Percentiles rank a stretch among this genome's conserved stretches.
phyloP scores from a whole-genome alignment of 2,113 vertebrate genomes.

The Pristiophorus japonicus region DNA sequence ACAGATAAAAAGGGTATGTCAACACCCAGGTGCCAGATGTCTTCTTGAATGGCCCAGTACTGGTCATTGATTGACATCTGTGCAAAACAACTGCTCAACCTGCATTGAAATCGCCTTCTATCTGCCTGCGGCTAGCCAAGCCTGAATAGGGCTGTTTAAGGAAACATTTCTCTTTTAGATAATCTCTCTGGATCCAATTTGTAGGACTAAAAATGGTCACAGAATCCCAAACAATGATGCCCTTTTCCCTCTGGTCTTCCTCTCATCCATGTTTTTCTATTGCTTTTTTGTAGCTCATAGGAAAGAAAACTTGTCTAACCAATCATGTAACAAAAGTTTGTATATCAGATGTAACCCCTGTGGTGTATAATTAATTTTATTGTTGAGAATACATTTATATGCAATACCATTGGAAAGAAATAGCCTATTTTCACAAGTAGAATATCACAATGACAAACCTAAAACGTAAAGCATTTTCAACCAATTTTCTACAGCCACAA shows the following conservation, averaged over 20 bases:
- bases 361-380: background rate
- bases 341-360: background rate
- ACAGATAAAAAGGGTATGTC: background rate
- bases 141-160: background rate
- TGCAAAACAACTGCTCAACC: background rate
- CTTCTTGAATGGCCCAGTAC: background rate
- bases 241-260: background rate
- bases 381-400: background rate
- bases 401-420: background rate
- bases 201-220: background rate
- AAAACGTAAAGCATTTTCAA: background rate
- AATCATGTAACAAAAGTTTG: background rate
- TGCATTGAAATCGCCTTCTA: background rate
- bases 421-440: background rate
- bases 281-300: background rate
- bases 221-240: background rate
- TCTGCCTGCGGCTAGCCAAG: background rate
- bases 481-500: background rate
- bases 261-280: background rate
- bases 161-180: background rate
- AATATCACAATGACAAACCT: constrained; percentile 1
- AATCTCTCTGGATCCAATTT: background rate
- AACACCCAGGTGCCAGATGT: no score
- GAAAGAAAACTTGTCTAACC: background rate
- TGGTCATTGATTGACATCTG: background rate